phyloP scores from a whole-genome alignment of 2,888 invertebrate genomes.

The Villa cingulata region DNA sequence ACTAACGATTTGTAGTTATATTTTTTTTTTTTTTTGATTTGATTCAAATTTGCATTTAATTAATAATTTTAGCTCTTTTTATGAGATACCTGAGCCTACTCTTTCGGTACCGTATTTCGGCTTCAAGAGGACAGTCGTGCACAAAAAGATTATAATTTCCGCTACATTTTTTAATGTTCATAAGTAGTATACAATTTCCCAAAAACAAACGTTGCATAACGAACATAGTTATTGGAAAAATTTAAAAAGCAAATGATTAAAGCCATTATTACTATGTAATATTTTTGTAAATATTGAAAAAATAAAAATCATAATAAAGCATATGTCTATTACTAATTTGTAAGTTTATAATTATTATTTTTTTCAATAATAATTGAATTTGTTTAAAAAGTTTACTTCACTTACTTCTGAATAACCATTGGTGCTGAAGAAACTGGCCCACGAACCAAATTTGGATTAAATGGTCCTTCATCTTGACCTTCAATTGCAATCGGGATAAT shows the following conservation, averaged over 20 bases:
- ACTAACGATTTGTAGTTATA: too few relatives aligned
- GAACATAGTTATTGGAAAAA: background rate
- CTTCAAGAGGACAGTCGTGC: slow-evolving; percentile 36
- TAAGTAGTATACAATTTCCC: too few relatives aligned
- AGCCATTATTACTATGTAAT: too few relatives aligned
- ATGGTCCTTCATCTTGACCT: slow-evolving; percentile 17
- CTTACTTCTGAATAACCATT: slow-evolving; percentile 35
- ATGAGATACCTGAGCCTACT: slow-evolving; percentile 34
- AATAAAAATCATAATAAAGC: too few relatives aligned
- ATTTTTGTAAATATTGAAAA: too few relatives aligned
- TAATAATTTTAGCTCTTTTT: too few relatives aligned
- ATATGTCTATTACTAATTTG: too few relatives aligned
- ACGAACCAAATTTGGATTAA: slow-evolving; percentile 18
- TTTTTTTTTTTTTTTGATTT: too few relatives aligned
- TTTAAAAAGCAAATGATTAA: background rate
- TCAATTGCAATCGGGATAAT: slow-evolving; percentile 51
- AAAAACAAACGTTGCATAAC: slow-evolving; percentile 1
- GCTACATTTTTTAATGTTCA: too few relatives aligned
- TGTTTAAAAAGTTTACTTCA: slow-evolving; percentile 6
- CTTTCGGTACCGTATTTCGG: slow-evolving; percentile 34
- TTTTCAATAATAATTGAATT: too few relatives aligned
- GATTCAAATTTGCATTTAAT: too few relatives aligned
- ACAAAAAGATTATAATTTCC: slow-evolving; percentile 32
- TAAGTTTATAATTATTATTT: too few relatives aligned
- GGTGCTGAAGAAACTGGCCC: slow-evolving; percentile 32